Percentiles rank a stretch among this genome's conserved stretches.
Conservation (phyloP, 2,113 vertebrate genomes). For the Plestiodon gilberti region DNA sequence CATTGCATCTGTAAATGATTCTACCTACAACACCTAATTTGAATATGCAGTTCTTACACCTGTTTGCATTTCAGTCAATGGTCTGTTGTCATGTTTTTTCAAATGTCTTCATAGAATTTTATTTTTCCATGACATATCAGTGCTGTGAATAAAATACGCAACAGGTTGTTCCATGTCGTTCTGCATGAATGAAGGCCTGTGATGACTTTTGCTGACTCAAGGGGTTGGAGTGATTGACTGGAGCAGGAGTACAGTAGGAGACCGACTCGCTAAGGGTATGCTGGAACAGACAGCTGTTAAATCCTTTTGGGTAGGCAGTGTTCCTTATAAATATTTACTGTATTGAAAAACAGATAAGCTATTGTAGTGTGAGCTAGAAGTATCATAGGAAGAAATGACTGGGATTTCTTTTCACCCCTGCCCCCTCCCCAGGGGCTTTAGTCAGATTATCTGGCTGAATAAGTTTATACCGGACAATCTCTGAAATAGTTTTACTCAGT, state of each 20-base stretch:
- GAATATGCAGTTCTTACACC: rapidly evolving
- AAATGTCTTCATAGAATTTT: constrained; percentile 21
- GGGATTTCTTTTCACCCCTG: constrained; percentile 38
- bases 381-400: constrained; percentile 48
- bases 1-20: not conserved
- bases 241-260: constrained; percentile 63
- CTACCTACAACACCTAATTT: not conserved
- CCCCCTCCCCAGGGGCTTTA: not conserved
- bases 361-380: constrained; percentile 53
- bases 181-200: constrained; percentile 53
- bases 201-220: constrained; percentile 60
- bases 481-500: constrained; percentile 51
- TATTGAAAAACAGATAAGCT: constrained; percentile 61
- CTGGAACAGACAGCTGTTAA: constrained; percentile 49
- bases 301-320: constrained; percentile 54
- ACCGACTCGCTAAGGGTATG: constrained; percentile 52
- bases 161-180: constrained; percentile 46
- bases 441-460: constrained; percentile 63
- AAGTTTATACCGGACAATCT: constrained; percentile 45
- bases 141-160: constrained; percentile 38
- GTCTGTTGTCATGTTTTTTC: not conserved
- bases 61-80: constrained; percentile 10
- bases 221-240: constrained; percentile 63
- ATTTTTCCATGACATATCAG: constrained; percentile 18
- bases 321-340: constrained; percentile 69